phyloP scores from a whole-genome alignment of 1,140 invertebrate species.

The Kradibia gibbosae region DNA sequence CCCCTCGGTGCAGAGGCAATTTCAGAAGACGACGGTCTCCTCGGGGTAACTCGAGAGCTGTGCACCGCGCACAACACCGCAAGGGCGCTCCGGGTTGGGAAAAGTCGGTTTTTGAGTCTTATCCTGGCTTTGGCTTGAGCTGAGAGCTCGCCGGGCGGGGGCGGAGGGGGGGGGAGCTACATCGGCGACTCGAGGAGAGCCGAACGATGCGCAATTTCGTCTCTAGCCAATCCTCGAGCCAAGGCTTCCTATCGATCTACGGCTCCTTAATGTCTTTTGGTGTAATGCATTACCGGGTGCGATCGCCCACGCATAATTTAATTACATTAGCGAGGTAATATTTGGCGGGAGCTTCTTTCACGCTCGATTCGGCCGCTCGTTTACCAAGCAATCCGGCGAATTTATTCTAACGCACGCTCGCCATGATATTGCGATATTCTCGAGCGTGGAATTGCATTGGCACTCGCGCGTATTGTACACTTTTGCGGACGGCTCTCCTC shows the following conservation, averaged over 20 bases:
- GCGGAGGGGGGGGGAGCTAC: background rate
- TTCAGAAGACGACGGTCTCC: background rate
- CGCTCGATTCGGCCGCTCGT: background rate
- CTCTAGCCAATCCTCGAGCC: background rate
- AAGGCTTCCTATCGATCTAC: background rate
- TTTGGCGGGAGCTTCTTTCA: background rate
- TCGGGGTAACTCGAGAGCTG: conserved; percentile 6
- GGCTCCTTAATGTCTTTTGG: too few species aligned
- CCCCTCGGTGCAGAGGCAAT: too few species aligned
- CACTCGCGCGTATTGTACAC: background rate
- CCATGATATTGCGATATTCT: background rate
- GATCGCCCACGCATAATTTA: background rate
- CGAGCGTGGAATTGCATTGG: background rate
- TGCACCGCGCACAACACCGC: background rate
- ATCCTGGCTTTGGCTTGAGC: background rate
- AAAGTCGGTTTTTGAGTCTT: too few species aligned
- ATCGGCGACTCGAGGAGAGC: background rate
- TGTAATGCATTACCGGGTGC: background rate
- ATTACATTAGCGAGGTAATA: background rate
- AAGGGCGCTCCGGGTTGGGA: background rate
- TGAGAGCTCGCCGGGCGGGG: background rate
- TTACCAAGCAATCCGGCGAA: background rate
- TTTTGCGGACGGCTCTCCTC: background rate
- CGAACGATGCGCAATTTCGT: conserved; percentile 11
- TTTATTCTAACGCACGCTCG: background rate